phyloP scores from a whole-genome alignment of 1,140 invertebrate species.

The Vollenhovia emeryi region DNA sequence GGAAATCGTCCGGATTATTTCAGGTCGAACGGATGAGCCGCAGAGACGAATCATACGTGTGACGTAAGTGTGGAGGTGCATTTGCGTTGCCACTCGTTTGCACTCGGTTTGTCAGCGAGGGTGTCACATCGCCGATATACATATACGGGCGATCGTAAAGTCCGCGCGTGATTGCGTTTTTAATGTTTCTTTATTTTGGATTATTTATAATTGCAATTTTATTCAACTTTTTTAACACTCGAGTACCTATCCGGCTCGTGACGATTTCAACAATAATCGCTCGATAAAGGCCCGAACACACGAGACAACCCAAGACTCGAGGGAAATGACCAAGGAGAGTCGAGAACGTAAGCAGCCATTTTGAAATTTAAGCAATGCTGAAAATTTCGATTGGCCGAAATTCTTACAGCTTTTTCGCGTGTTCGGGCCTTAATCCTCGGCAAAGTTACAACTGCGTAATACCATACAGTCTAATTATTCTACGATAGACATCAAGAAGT shows the following conservation, averaged over 20 bases:
- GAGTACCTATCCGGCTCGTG: background rate
- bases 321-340: no score
- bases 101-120: background rate
- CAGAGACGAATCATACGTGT: conserved; percentile 46
- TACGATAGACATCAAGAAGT: background rate
- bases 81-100: conserved; percentile 29
- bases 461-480: background rate
- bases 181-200: background rate
- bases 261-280: background rate
- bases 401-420: no score
- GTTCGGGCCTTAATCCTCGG: no score
- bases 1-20: conserved; percentile 58
- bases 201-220: background rate
- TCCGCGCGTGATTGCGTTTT: background rate
- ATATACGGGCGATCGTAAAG: background rate
- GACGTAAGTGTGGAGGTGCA: conserved; percentile 34
- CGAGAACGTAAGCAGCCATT: no score
- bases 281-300: no score
- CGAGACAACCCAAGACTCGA: no score
- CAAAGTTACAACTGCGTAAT: background rate
- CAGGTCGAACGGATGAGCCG: conserved; percentile 57
- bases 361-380: no score
- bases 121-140: conserved; percentile 15
- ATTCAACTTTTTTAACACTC: background rate
- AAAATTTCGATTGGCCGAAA: no score